phyloP scores from a whole-genome alignment of 2,797 vertebrate species.

The Enteromius argenteus region DNA sequence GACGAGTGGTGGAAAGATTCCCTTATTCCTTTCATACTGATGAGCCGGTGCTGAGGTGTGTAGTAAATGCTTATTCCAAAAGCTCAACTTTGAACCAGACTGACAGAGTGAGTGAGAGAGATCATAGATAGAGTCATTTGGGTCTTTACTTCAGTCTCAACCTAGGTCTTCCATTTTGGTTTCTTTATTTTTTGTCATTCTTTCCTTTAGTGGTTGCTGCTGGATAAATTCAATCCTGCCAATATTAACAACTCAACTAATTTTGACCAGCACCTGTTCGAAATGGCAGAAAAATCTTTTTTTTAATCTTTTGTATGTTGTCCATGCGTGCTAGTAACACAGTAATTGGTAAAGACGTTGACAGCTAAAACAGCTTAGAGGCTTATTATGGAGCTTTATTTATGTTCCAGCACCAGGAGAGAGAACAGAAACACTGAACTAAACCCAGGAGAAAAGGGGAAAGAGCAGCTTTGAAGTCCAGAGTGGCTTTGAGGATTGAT shows the following conservation, averaged over 20 bases:
- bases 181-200: conserved; percentile 6
- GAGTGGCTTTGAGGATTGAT: conserved; percentile 78
- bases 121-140: conserved; percentile 35
- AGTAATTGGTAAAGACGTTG: conserved; percentile 86
- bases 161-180: background rate
- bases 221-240: conserved; percentile 42
- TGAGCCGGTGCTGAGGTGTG: conserved; percentile 39
- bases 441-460: conserved; percentile 75
- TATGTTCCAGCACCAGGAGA: conserved; percentile 81
- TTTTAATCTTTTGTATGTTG: conserved; percentile 68
- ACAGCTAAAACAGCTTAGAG: conserved; percentile 84
- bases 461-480: conserved; percentile 82
- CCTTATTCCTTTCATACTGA: conserved; percentile 41
- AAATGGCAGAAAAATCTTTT: conserved; percentile 22
- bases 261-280: conserved; percentile 42
- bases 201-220: conserved; percentile 43
- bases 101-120: conserved; percentile 19
- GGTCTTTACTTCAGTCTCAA: conserved; percentile 39
- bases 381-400: conserved; percentile 84
- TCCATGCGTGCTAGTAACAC: conserved; percentile 70
- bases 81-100: conserved; percentile 36
- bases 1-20: conserved; percentile 57
- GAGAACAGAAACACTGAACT: conserved; percentile 80
- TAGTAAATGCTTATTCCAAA: conserved; percentile 46
- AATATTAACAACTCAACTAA: conserved; percentile 64